Conservation (phyloP, 2,888 invertebrate genomes). For the Gryllus longicercus region DNA sequence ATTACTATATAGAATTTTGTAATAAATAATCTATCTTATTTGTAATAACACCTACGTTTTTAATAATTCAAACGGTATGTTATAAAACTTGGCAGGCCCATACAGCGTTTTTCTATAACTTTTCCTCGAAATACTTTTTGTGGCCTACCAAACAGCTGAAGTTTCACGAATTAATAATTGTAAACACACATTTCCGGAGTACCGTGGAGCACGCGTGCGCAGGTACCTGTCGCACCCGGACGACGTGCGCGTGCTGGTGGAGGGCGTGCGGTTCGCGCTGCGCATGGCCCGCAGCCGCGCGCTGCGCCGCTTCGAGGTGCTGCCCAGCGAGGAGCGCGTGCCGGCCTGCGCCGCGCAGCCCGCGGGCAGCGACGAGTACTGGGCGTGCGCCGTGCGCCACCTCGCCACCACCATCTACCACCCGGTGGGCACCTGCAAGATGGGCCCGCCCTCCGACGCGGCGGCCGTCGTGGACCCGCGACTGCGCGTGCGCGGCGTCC, state of each 20-base stretch:
- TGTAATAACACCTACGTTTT: no score
- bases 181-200: no score
- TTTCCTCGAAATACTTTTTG: no score
- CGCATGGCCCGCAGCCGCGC: conserved; percentile 68
- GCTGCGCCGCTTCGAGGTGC: conserved; percentile 75
- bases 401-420: conserved; percentile 89
- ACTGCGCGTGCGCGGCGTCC: conserved; percentile 68
- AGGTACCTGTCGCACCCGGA: conserved; percentile 57
- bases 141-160: no score
- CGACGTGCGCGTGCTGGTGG: conserved; percentile 74
- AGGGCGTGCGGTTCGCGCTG: conserved; percentile 54
- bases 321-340: conserved; percentile 60
- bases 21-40: no score
- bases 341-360: conserved; percentile 63
- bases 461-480: conserved; percentile 80
- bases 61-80: no score
- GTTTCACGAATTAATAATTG: no score
- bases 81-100: no score
- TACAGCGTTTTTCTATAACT: no score
- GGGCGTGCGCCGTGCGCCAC: conserved; percentile 81
- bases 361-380: conserved; percentile 65
- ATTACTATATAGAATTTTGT: no score
- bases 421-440: conserved; percentile 82
- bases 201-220: conserved; percentile 51
- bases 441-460: conserved; percentile 76